These are phyloP conservation scores for Dryas iulia DNA, from an alignment of 1,140 invertebrate species.

Conservation along the genomic window DNA sequence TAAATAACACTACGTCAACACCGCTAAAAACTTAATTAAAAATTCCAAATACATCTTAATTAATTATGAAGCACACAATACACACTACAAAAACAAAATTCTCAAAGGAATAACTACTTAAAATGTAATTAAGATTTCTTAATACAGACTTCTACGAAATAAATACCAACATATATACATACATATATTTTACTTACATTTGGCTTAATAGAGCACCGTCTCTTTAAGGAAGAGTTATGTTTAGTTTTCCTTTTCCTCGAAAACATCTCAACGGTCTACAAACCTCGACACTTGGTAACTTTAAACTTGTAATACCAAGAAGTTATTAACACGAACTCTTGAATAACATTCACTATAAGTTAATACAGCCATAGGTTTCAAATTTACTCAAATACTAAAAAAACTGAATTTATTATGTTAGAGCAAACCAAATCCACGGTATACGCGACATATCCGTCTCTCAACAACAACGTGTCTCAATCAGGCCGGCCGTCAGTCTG, in stretches of 20 bases:
- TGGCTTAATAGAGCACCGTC: slow-evolving; percentile 28
- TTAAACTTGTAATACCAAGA: background rate
- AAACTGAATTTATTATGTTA: background rate
- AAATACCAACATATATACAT: background rate
- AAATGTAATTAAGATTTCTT: background rate
- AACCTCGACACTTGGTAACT: background rate
- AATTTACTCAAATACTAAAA: background rate
- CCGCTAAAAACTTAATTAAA: background rate
- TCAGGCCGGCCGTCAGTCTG: slow-evolving; percentile 10
- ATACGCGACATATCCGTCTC: background rate
- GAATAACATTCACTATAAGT: no score
- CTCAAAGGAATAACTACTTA: background rate
- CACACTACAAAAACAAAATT: background rate
- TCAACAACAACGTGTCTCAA: slow-evolving; percentile 15
- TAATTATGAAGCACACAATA: background rate
- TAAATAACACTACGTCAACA: background rate
- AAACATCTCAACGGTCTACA: slow-evolving; percentile 24
- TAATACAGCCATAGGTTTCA: slow-evolving; percentile 9
- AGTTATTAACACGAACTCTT: background rate
- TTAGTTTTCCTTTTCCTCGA: slow-evolving; percentile 31
- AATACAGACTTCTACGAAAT: background rate
- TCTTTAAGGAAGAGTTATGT: slow-evolving; percentile 16
- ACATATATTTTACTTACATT: slow-evolving; percentile 26
- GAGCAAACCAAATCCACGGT: fast-evolving
- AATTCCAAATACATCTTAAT: background rate